phyloP scores from a whole-genome alignment of 2,888 invertebrate species.

The Abrostola tripartita region DNA sequence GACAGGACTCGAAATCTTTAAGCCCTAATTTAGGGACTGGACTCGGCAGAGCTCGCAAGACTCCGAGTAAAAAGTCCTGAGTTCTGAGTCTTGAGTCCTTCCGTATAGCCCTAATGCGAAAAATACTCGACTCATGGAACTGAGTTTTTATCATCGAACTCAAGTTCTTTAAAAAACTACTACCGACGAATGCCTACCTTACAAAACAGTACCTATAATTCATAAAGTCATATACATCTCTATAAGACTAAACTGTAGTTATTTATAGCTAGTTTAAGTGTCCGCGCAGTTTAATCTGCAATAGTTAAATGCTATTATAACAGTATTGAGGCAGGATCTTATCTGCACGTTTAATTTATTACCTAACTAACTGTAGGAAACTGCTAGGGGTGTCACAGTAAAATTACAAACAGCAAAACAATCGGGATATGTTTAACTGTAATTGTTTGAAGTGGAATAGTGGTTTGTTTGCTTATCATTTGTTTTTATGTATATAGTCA shows the following conservation, averaged over 20 bases:
- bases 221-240: background rate
- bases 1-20: too few relatives aligned
- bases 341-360: slow-evolving; percentile 46
- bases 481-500: slow-evolving; percentile 6
- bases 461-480: background rate
- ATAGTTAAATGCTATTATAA: slow-evolving; percentile 43
- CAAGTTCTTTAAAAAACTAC: too few relatives aligned
- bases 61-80: too few relatives aligned
- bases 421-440: slow-evolving; percentile 18
- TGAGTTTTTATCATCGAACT: too few relatives aligned
- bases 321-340: slow-evolving; percentile 39
- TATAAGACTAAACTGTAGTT: background rate
- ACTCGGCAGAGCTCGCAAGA: too few relatives aligned
- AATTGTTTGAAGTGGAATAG: background rate
- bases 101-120: too few relatives aligned
- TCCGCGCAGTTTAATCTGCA: slow-evolving; percentile 28
- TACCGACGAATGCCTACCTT: too few relatives aligned
- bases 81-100: too few relatives aligned
- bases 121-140: too few relatives aligned
- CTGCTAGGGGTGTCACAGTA: slow-evolving; percentile 14
- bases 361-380: slow-evolving; percentile 27
- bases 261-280: slow-evolving; percentile 7
- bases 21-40: too few relatives aligned
- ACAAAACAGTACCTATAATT: background rate
- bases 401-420: slow-evolving; percentile 24